These are phyloP conservation scores for Menura novaehollandiae DNA, from an alignment of 2,113 vertebrate species.

Conservation along the genomic window DNA sequence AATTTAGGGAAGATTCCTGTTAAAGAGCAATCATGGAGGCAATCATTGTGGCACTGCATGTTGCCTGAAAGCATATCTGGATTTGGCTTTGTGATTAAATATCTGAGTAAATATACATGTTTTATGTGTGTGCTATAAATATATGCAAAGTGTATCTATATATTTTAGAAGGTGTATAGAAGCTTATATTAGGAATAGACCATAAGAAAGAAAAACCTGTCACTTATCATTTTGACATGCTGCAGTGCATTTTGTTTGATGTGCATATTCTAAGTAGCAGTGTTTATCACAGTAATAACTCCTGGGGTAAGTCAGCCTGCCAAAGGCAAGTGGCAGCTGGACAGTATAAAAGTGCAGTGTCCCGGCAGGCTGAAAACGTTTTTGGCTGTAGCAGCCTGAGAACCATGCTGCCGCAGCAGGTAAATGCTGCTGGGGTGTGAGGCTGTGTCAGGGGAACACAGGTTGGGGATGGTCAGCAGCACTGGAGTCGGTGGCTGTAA, in stretches of 20 bases:
- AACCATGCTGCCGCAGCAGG: not conserved
- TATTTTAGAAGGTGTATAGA: not conserved
- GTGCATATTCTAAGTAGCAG: fast-evolving
- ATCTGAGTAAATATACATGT: not conserved
- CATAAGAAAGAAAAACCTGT: not conserved
- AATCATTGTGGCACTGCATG: not conserved
- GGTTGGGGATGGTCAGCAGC: not conserved
- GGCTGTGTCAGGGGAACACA: not conserved
- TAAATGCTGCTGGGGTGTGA: not conserved
- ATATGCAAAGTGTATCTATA: not conserved
- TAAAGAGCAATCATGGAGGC: not conserved
- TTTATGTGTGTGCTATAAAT: not conserved
- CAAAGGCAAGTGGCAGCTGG: not conserved
- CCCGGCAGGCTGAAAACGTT: not conserved
- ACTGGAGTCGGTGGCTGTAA: not conserved
- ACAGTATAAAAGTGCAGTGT: not conserved
- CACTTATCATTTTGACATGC: not conserved
- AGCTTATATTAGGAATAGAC: not conserved
- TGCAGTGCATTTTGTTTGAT: not conserved
- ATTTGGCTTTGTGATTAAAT: not conserved
- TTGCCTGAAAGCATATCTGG: not conserved
- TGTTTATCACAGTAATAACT: not conserved
- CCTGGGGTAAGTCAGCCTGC: not conserved
- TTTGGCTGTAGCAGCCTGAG: not conserved
- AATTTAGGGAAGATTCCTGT: not conserved